Percentiles rank a stretch among this genome's conserved stretches.
Conservation (phyloP, 2,888 invertebrate species). For the Gortyna flavago region DNA sequence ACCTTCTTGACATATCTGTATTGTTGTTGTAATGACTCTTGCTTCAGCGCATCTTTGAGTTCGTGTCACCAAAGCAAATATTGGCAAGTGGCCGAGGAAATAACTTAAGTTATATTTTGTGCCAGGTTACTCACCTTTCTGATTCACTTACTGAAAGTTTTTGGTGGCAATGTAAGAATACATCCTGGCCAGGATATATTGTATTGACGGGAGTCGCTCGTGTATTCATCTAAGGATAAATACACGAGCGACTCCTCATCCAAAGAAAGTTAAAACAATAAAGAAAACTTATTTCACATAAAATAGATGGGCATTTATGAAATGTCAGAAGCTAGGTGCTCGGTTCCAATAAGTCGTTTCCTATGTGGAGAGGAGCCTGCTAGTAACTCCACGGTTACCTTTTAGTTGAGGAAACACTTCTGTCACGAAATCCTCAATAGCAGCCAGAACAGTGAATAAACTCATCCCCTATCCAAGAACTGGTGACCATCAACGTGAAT, state of each 20-base stretch:
- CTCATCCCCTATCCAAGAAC: background rate
- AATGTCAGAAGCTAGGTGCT: background rate
- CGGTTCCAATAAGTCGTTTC: background rate
- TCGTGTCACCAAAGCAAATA: constrained; percentile 12
- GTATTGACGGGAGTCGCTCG: no score
- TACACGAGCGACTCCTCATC: no score
- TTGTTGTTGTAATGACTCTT: background rate
- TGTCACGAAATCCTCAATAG: background rate
- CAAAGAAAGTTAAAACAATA: background rate
- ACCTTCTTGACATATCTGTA: background rate
- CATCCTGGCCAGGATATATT: no score
- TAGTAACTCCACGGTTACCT: background rate
- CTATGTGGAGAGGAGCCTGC: background rate
- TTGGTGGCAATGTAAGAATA: background rate
- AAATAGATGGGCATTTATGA: background rate
- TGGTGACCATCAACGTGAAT: background rate
- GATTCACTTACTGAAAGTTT: background rate
- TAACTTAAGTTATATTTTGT: background rate
- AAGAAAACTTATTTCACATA: background rate
- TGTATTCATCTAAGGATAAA: no score
- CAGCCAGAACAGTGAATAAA: no score
- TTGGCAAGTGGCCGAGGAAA: constrained; percentile 14
- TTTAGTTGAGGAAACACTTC: background rate
- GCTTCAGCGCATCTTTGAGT: background rate
- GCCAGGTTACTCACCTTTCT: background rate